Evolutionary conservation across 2,113 vertebrate genomes (phyloP).

Genomic region (Rhinichthys klamathensis): DNA sequence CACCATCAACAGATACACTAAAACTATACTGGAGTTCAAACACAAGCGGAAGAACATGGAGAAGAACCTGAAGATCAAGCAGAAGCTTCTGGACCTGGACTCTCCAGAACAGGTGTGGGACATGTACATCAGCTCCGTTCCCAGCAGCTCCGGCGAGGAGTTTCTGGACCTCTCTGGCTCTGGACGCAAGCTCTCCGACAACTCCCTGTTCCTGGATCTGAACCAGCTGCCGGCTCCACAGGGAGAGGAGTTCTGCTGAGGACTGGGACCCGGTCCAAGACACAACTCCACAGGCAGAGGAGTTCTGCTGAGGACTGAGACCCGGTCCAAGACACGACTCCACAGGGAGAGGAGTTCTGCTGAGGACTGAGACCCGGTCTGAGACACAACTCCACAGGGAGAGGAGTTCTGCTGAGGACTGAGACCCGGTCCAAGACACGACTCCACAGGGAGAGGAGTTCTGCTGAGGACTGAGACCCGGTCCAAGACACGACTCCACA

Average conservation of each 20-base stretch:
- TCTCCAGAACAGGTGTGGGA: constrained; percentile 84
- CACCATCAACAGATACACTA: constrained; percentile 87
- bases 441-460: no score
- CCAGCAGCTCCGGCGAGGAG: constrained; percentile 77
- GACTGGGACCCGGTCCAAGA: no score
- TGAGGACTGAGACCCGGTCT: no score
- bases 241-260: constrained; percentile 75
- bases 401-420: no score
- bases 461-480: no score
- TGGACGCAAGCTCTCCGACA: constrained; percentile 73
- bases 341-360: no score
- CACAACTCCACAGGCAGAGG: no score
- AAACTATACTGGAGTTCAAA: constrained; percentile 87
- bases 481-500: no score
- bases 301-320: no score
- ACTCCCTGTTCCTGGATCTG: constrained; percentile 79
- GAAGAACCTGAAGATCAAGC: constrained; percentile 85
- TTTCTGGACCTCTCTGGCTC: constrained; percentile 75
- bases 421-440: no score
- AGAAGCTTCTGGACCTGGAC: constrained; percentile 78
- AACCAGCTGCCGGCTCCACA: constrained; percentile 67
- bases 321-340: no score
- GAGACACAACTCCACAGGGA: no score
- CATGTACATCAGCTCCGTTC: constrained; percentile 85
- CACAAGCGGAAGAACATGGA: constrained; percentile 86